Percentiles rank a stretch among this genome's conserved stretches.
Conservation (phyloP, 2,888 invertebrate genomes). For the Coenonympha glycerion region DNA sequence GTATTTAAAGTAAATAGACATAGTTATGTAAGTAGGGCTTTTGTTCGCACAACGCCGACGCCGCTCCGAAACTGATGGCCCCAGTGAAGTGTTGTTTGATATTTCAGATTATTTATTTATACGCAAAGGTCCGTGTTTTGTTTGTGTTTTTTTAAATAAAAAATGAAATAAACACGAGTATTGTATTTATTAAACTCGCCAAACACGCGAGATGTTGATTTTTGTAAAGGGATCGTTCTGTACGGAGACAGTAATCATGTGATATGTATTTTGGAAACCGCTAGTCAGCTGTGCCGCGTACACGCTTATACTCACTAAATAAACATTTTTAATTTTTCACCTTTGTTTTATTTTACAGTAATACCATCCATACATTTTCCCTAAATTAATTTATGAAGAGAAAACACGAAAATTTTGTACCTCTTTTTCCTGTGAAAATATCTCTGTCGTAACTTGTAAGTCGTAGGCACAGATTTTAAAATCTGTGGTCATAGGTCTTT, state of each 20-base stretch:
- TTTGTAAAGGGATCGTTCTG: conserved; percentile 15
- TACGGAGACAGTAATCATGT: conserved; percentile 50
- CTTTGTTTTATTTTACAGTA: conserved; percentile 32
- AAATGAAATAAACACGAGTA: conserved; percentile 6
- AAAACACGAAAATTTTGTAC: no score
- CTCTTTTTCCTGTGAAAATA: no score
- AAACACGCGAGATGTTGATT: not conserved
- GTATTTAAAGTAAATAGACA: conserved; percentile 49
- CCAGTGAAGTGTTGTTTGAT: conserved; percentile 1
- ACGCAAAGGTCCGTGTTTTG: not conserved
- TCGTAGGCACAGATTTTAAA: no score
- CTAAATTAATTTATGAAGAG: not conserved
- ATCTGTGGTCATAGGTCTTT: no score
- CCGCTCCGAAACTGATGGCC: not conserved
- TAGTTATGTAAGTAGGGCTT: conserved; percentile 51
- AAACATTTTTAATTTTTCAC: conserved; percentile 52
- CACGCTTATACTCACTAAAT: conserved; percentile 74
- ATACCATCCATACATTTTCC: no score
- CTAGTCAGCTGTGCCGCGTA: conserved; percentile 74
- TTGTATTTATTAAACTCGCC: conserved; percentile 18
- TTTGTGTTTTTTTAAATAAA: not conserved
- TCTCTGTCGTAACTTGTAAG: no score
- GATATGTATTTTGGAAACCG: conserved; percentile 64
- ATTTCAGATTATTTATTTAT: conserved; percentile 26
- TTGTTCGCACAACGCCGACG: conserved; percentile 58